phyloP scores from a whole-genome alignment of 2,797 vertebrate species.

The Gymnoscopelus microlampas region DNA sequence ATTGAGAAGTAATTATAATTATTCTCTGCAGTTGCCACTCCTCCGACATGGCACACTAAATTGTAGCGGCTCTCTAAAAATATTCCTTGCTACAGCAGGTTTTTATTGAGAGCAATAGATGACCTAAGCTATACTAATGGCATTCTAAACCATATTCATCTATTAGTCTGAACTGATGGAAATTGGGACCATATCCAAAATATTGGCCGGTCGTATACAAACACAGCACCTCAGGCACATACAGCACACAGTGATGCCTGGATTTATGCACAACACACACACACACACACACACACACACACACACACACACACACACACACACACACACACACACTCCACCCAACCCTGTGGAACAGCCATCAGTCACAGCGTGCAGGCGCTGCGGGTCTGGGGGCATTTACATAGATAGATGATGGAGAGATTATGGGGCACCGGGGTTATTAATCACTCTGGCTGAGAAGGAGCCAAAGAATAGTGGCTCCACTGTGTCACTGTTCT shows the following conservation, averaged over 20 bases:
- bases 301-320: constrained; percentile 33
- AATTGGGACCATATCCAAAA: no score
- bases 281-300: constrained; percentile 23
- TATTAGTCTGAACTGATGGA: no score
- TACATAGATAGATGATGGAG: constrained; percentile 84
- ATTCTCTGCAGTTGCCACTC: no score
- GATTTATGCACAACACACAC: constrained; percentile 9
- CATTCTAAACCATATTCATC: no score
- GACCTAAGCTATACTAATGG: no score
- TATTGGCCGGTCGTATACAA: no score
- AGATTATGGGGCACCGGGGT: constrained; percentile 78
- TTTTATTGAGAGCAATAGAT: no score
- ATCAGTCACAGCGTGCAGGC: constrained; percentile 78
- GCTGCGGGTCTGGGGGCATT: constrained; percentile 78
- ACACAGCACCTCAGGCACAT: not conserved
- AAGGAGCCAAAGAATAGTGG: constrained; percentile 65
- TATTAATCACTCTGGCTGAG: constrained; percentile 77
- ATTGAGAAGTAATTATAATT: no score
- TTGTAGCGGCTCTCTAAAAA: no score
- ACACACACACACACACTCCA: constrained; percentile 44
- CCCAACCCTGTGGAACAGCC: constrained; percentile 69
- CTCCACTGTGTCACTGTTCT: constrained; percentile 69
- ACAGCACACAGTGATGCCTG: constrained; percentile 4
- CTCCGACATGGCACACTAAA: no score
- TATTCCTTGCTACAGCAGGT: no score